These are phyloP conservation scores for Drosophila novamexicana DNA, from an alignment of 1,140 invertebrate genomes.

Conservation along the genomic window DNA sequence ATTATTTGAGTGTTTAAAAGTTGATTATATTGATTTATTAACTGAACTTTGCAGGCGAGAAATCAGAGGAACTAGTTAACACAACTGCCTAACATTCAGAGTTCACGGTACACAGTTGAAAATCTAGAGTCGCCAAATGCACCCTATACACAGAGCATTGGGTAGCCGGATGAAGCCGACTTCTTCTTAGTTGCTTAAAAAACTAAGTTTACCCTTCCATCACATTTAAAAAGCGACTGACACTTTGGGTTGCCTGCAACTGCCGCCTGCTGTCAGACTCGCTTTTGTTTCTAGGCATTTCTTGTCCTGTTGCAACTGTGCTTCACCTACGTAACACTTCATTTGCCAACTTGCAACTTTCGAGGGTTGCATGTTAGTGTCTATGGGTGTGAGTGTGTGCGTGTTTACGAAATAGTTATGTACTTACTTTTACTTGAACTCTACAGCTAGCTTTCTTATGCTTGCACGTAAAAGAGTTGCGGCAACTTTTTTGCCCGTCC, in stretches of 20 bases:
- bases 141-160: background rate
- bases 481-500: conserved; percentile 77
- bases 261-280: conserved; percentile 63
- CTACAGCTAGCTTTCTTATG: conserved; percentile 70
- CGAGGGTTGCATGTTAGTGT: conserved; percentile 56
- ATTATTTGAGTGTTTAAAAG: too few species aligned
- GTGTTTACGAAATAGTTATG: conserved; percentile 79
- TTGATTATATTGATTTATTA: too few species aligned
- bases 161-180: background rate
- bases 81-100: too few species aligned
- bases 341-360: conserved; percentile 72
- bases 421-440: conserved; percentile 81
- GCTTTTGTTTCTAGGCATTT: conserved; percentile 49
- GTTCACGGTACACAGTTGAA: too few species aligned
- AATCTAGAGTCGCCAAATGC: too few species aligned
- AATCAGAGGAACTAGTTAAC: too few species aligned
- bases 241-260: conserved; percentile 66
- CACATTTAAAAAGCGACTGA: conserved; percentile 49
- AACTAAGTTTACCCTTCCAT: conserved; percentile 5
- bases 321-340: conserved; percentile 70
- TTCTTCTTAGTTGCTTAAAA: background rate
- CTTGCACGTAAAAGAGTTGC: conserved; percentile 52
- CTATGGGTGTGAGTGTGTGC: conserved; percentile 38
- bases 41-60: too few species aligned
- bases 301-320: conserved; percentile 32